These are phyloP conservation scores for Chrysolina haemoptera DNA, from an alignment of 2,888 invertebrate genomes.

Conservation along the genomic window DNA sequence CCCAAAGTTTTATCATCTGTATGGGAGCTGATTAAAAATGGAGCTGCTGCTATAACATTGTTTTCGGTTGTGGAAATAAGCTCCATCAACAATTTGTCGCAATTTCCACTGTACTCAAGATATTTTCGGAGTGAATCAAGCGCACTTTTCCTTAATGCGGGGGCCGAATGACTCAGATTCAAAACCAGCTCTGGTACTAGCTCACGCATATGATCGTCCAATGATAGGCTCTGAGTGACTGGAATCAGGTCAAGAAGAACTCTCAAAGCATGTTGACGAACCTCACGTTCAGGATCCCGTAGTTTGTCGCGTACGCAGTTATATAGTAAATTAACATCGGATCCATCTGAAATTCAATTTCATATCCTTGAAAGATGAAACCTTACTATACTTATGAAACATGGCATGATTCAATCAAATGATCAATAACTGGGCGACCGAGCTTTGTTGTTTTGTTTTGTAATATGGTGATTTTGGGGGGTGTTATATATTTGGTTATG, in stretches of 20 bases:
- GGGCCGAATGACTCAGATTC: conserved; percentile 85
- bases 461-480: no score
- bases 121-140: conserved; percentile 84
- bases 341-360: conserved; percentile 55
- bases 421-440: no score
- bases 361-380: not conserved
- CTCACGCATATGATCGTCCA: conserved; percentile 78
- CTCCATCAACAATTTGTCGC: conserved; percentile 78
- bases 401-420: no score
- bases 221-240: conserved; percentile 76
- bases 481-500: no score
- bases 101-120: conserved; percentile 78
- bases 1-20: conserved; percentile 42
- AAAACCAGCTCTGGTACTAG: conserved; percentile 80
- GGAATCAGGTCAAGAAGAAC: conserved; percentile 86
- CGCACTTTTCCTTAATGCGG: conserved; percentile 86
- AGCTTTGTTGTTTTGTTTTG: no score
- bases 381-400: no score
- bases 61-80: conserved; percentile 79
- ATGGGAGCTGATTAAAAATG: conserved; percentile 55
- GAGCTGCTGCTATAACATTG: conserved; percentile 69
- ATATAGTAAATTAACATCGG: conserved; percentile 51
- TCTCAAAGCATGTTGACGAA: conserved; percentile 85
- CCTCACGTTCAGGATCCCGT: conserved; percentile 87
- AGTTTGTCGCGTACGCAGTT: conserved; percentile 74